Evolutionary conservation across 2,113 vertebrate genomes (phyloP).

Genomic region (Falco punctatus): DNA sequence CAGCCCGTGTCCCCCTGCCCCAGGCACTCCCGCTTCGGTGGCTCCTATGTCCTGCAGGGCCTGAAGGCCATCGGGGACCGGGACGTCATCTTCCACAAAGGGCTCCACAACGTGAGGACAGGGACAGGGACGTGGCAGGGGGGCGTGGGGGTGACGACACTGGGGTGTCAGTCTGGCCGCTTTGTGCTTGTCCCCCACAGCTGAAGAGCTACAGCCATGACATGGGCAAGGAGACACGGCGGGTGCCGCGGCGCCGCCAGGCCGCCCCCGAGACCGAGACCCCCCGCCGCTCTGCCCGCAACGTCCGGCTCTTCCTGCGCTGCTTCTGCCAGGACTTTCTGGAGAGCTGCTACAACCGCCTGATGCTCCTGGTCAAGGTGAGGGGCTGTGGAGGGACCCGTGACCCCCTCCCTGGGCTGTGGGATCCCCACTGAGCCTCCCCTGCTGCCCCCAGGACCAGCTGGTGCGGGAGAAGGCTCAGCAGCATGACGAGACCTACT

Average conservation of each 20-base stretch:
- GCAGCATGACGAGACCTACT: constrained; percentile 94
- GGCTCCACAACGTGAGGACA: constrained; percentile 85
- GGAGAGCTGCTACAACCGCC: constrained; percentile 92
- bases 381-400: rapidly evolving
- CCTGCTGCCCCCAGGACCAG: constrained; percentile 74
- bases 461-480: constrained; percentile 89
- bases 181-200: constrained; percentile 32
- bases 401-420: rapidly evolving
- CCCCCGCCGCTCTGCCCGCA: constrained; percentile 85
- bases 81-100: constrained; percentile 88
- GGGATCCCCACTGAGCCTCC: rapidly evolving
- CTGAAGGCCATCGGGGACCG: constrained; percentile 90
- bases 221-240: constrained; percentile 81
- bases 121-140: rapidly evolving
- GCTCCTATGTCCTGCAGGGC: constrained; percentile 90
- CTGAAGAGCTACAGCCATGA: constrained; percentile 91
- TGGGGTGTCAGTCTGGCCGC: rapidly evolving
- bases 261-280: constrained; percentile 75
- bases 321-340: constrained; percentile 92
- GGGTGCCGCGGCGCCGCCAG: constrained; percentile 84
- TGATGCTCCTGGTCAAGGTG: constrained; percentile 96
- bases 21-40: constrained; percentile 94
- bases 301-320: constrained; percentile 89
- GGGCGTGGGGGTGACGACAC: rapidly evolving
- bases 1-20: not conserved